Base-by-base conservation (phyloP, 2,888 invertebrate species). In the Temnothorax rugatulus region DNA sequence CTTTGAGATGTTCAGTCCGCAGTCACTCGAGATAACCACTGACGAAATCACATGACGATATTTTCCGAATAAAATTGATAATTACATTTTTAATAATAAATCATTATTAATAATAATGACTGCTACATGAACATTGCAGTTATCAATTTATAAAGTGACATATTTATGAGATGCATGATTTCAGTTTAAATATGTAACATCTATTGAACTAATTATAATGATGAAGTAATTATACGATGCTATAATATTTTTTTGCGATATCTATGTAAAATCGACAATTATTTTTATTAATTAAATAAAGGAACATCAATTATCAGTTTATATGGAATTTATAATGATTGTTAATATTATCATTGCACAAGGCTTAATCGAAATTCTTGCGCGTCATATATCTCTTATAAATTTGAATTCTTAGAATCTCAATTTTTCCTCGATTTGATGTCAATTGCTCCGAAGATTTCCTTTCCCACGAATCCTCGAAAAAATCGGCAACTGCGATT, bases 1-100 rank as follows among this genome's bases (percentile, higher is more conserved):
- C 74, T 83, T 76, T 66, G 66, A 61, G 84, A 89, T 77, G 68
- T 85, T 82, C 59, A 47, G 41, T n/a, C 63, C 82, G 57, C 85
- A 63, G n/a, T 50, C 11, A 25, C n/a, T 38, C 11, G 21, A 50
- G 21, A 18, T 47, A 47, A 61, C 15, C 61, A 29, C 15, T 18
- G 8, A 1, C 13, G n/a, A 15, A 73, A 74, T 13, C 9, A 25
- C 25, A 38, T 4, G 4, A 44, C 21, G 4, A 11, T 41, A 64
- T 50, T 25, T 68, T 50, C 9, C 11, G 18, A 34, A 18, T 38
- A 68, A 66, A 68, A 68, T 76, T 21, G 18, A 66, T 38, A 52
- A 76, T 74, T 41, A 29, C 15, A 15, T 25, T 64, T 64, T 74
- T 74, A 74, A 44, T 25, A 61, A 74, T 44, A 25, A 29, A 29